phyloP scores from a whole-genome alignment of 2,888 invertebrate species.

The Adelognathus sp. region DNA sequence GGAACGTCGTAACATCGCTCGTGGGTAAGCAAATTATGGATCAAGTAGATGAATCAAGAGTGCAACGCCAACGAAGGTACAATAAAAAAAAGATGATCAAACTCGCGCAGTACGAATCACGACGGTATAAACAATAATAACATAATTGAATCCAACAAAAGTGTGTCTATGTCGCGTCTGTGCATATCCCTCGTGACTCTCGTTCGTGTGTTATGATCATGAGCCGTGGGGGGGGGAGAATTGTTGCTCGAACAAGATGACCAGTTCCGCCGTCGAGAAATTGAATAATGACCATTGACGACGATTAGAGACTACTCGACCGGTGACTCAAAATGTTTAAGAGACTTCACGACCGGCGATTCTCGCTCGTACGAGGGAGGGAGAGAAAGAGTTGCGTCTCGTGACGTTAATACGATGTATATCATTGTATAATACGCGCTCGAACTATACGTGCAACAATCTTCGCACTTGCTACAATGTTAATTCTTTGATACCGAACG shows the following conservation, averaged over 20 bases:
- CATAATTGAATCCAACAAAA: conserved; percentile 23
- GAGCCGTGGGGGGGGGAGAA: too few species aligned
- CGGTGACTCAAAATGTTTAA: conserved; percentile 58
- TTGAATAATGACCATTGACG: conserved; percentile 51
- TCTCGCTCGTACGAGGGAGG: not conserved
- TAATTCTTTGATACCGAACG: conserved; percentile 7
- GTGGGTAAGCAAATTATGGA: not conserved
- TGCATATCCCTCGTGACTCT: not conserved
- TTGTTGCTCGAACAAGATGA: conserved; percentile 35
- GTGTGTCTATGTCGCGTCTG: not conserved
- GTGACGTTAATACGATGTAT: not conserved
- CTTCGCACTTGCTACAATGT: not conserved
- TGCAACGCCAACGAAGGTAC: not conserved
- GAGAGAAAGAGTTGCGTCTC: too few species aligned
- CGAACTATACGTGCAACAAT: not conserved
- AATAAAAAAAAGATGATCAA: not conserved
- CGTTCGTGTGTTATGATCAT: not conserved
- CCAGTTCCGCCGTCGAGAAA: conserved; percentile 39
- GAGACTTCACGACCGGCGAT: conserved; percentile 1
- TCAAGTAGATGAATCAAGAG: not conserved
- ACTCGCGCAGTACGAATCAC: not conserved
- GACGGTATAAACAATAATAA: conserved; percentile 41
- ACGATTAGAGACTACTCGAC: conserved; percentile 46
- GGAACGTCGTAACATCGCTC: not conserved
- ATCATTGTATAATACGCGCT: not conserved